Evolutionary conservation across 1,140 invertebrate genomes (phyloP).

Genomic region (Lasioglossum albipes): DNA sequence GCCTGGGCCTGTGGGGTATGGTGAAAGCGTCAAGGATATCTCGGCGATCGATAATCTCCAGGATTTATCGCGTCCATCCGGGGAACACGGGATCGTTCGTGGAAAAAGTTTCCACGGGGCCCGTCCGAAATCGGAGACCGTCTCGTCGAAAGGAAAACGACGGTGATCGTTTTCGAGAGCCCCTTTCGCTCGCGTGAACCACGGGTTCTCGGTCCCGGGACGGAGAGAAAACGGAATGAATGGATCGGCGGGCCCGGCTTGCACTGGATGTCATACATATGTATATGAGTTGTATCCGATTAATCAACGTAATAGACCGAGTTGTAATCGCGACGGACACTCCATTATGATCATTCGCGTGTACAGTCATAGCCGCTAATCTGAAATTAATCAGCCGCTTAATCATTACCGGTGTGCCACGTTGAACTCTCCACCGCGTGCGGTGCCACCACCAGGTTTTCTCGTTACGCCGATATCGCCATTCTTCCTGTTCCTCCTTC

Average conservation of each 20-base stretch:
- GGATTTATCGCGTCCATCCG: constrained; percentile 30
- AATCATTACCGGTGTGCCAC: constrained; percentile 62
- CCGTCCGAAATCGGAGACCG: not conserved
- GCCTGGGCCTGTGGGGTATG: not conserved
- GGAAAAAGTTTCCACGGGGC: not conserved
- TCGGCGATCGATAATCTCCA: constrained; percentile 25
- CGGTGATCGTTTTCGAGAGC: too few species aligned
- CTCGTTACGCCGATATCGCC: constrained; percentile 29
- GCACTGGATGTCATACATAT: constrained; percentile 68
- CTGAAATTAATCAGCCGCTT: constrained; percentile 72
- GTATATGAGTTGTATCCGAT: constrained; percentile 71
- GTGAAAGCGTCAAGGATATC: constrained; percentile 30
- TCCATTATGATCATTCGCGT: constrained; percentile 71
- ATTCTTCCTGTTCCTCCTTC: constrained; percentile 32
- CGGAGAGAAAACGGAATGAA: constrained; percentile 40
- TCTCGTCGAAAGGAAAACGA: too few species aligned
- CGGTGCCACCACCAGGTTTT: constrained; percentile 24
- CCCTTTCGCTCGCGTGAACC: too few species aligned
- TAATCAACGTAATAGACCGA: constrained; percentile 72
- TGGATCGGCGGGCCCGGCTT: constrained; percentile 22
- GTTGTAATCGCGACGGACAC: constrained; percentile 69
- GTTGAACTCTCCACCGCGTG: constrained; percentile 47
- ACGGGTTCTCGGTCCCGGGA: not conserved
- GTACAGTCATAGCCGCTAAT: constrained; percentile 66
- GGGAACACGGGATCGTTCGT: not conserved